A percentile compares a stretch with the other conserved stretches of the same genome.
Evolutionary conservation across 1,140 invertebrate species (phyloP).

Genomic region (Euura lappo): DNA sequence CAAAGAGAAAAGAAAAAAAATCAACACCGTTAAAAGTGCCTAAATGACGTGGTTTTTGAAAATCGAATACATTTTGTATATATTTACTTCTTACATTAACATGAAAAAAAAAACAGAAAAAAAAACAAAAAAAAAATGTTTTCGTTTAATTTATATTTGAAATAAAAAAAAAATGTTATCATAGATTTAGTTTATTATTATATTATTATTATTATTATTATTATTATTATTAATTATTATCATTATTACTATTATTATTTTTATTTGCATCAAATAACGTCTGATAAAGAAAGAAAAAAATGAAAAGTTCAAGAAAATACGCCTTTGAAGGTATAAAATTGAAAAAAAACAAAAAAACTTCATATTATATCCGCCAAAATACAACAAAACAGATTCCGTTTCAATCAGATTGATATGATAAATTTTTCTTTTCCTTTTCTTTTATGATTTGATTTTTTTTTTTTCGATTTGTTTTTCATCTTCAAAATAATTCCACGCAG

Average conservation of each 20-base stretch:
- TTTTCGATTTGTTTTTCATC: too few species aligned
- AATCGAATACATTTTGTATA: conserved; percentile 51
- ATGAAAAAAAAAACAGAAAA: conserved; percentile 23
- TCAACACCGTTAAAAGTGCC: conserved; percentile 19
- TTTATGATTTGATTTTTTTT: neutral
- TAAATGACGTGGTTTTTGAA: conserved; percentile 48
- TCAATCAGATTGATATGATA: neutral
- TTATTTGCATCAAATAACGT: conserved; percentile 14
- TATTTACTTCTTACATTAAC: conserved; percentile 38
- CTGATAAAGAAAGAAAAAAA: neutral
- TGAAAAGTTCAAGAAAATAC: neutral
- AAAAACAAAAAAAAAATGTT: conserved; percentile 35
- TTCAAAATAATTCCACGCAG: too few species aligned
- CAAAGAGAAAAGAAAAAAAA: conserved; percentile 27
- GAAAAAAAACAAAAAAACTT: too few species aligned
- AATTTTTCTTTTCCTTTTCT: neutral
- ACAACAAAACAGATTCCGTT: too few species aligned
- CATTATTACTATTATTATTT: conserved; percentile 26
- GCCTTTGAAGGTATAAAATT: neutral
- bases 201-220: conserved; percentile 38
- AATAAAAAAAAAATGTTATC: conserved; percentile 45
- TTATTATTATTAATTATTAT: conserved; percentile 36
- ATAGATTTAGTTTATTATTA: conserved; percentile 48
- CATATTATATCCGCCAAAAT: too few species aligned
- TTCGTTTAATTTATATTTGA: conserved; percentile 52